phyloP scores from a whole-genome alignment of 2,113 vertebrate species.

The Pelodiscus sinensis region DNA sequence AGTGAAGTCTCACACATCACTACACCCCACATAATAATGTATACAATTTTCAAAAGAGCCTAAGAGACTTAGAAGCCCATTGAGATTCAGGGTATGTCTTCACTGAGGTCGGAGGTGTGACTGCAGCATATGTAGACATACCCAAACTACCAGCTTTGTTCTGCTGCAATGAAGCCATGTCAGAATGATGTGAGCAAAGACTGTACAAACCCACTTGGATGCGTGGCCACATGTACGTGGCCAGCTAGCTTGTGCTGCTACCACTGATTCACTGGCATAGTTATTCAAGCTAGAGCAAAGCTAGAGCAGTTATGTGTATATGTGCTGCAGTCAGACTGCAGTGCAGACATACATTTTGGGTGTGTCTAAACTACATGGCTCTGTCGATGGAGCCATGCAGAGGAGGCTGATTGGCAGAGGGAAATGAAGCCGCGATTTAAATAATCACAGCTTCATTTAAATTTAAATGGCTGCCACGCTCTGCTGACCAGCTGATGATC shows the following conservation, averaged over 20 bases:
- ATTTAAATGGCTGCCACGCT: no score
- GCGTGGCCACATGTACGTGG: background rate
- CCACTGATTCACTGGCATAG: background rate
- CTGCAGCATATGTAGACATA: background rate
- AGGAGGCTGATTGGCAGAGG: no score
- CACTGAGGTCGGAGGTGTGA: background rate
- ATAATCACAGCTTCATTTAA: no score
- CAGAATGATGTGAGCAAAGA: background rate
- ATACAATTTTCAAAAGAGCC: background rate
- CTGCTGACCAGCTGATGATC: no score
- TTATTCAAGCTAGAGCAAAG: background rate
- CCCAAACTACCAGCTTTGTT: background rate
- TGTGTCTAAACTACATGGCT: no score
- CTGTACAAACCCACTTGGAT: background rate
- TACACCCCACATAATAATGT: background rate
- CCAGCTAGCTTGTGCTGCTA: background rate
- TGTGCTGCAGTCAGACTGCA: background rate
- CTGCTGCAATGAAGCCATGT: background rate
- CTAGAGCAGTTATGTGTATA: background rate
- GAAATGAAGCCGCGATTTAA: no score
- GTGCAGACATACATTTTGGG: background rate
- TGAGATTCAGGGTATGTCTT: background rate
- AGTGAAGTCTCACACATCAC: background rate
- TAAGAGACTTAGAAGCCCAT: background rate
- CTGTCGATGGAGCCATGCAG: no score